Base-by-base conservation (phyloP, 2,888 invertebrate species). In the Acleris holmiana region DNA sequence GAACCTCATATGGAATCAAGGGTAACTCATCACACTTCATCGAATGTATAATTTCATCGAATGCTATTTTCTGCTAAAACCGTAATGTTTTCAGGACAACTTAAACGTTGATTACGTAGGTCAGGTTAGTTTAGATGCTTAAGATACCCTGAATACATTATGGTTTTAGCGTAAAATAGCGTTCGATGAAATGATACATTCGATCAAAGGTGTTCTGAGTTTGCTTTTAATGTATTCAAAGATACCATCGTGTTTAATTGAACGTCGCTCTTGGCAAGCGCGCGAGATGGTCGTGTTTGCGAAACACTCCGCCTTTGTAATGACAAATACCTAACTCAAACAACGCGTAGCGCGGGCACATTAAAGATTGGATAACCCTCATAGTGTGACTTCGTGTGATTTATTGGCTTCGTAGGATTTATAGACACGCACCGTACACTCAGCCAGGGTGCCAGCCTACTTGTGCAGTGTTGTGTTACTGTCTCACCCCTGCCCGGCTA, bases 361-460 rank as follows among this genome's bases (percentile, higher is more conserved):
- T 81, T 88, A 88, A 85, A 85, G 84, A 88, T 80, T 83, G 85
- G 86, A 85, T 84, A 81, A 86, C 88, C 85, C 83, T 82, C 79
- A 80, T 78, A 91, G 91, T 91, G 91, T 93, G 87, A 87, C 81
- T 92, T 89, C 93, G 93, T 93, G 93, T 92, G 92, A 91, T 93
- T 91, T 93, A 93, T 93, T 88, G 91, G 91, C 89, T 91, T 88
- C 91, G 86, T 77, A 78, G 92, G 93, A 91, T 93, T 92, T 93
- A 86, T 83, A 85, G 83, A 79, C 89, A 88, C 88, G 88, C 86
- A 88, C 88, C 88, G 88, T 86, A 88, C 88, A 88, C 87, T 87
- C 79, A 78, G 76, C 67, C 71, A 70, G 75, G 75, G 75, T 71
- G 74, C 75, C 76, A 72, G 75, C 72, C 71, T 73, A 71, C 64